These are phyloP conservation scores for Parauchenoglanis punctatus DNA, from an alignment of 2,797 vertebrate species.

Conservation along the genomic window DNA sequence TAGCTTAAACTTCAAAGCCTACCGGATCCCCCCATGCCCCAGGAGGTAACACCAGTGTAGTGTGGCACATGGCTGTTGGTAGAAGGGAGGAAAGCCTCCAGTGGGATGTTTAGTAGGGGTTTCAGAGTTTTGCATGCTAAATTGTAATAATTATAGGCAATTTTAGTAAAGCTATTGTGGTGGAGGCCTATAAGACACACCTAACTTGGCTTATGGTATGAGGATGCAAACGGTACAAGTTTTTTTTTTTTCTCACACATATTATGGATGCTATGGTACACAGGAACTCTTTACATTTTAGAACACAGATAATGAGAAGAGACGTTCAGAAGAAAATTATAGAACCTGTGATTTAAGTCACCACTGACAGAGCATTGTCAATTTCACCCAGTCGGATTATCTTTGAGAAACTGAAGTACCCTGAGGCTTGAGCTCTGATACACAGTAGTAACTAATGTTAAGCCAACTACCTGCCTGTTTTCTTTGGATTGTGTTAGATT, in stretches of 20 bases:
- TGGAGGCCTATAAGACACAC: slow-evolving; percentile 1
- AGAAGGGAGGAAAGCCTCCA: background rate
- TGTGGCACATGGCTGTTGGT: slow-evolving; percentile 6
- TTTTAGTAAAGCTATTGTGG: slow-evolving; percentile 35
- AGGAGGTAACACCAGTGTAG: slow-evolving; percentile 18
- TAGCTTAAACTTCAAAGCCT: slow-evolving; percentile 56
- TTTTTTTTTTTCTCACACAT: background rate
- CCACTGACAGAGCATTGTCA: slow-evolving; percentile 1
- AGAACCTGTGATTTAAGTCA: slow-evolving; percentile 1
- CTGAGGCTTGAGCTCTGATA: slow-evolving; percentile 37
- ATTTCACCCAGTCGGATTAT: slow-evolving; percentile 30
- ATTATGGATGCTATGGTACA: background rate
- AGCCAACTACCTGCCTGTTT: slow-evolving; percentile 36
- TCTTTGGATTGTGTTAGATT: slow-evolving; percentile 9
- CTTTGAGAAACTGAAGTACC: slow-evolving; percentile 27
- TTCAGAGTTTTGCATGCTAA: slow-evolving; percentile 35
- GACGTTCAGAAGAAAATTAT: slow-evolving; percentile 18
- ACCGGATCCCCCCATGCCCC: slow-evolving; percentile 16
- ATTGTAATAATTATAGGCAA: slow-evolving; percentile 35
- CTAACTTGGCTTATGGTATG: background rate
- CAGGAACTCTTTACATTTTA: background rate
- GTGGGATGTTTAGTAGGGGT: slow-evolving; percentile 12
- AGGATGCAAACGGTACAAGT: background rate
- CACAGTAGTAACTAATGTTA: slow-evolving; percentile 15
- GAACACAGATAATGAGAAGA: background rate